A percentile compares a stretch with the other conserved stretches of the same genome.
These are phyloP conservation scores for Ophion obscuratus DNA, from an alignment of 2,888 invertebrate genomes.

Conservation along the genomic window DNA sequence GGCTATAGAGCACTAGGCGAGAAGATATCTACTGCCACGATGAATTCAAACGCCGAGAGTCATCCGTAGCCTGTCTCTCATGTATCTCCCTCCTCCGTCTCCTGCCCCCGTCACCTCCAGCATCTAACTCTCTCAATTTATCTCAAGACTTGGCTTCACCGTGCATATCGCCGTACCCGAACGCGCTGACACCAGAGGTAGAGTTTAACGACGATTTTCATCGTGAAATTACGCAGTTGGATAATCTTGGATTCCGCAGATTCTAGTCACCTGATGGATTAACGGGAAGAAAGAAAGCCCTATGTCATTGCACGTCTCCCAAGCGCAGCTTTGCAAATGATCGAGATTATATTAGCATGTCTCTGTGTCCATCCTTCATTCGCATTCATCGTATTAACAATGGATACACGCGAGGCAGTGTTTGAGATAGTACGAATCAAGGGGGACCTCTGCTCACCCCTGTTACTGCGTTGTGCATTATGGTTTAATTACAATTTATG, in stretches of 20 bases:
- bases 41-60: slow-evolving; percentile 63
- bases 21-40: slow-evolving; percentile 53
- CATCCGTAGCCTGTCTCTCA: slow-evolving; percentile 32
- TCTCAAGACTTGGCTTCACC: slow-evolving; percentile 27
- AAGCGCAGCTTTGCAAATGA: slow-evolving; percentile 12
- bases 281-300: not conserved
- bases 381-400: slow-evolving; percentile 45
- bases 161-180: slow-evolving; percentile 46
- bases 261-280: slow-evolving; percentile 5
- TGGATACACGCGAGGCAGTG: slow-evolving; percentile 56
- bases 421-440: slow-evolving; percentile 61
- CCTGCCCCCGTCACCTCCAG: slow-evolving; percentile 14
- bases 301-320: not conserved
- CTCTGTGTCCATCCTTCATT: slow-evolving; percentile 36
- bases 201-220: slow-evolving; percentile 37
- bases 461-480: slow-evolving; percentile 71
- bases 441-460: slow-evolving; percentile 43
- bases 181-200: slow-evolving; percentile 28
- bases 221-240: slow-evolving; percentile 39
- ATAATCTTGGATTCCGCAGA: slow-evolving; percentile 51
- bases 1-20: slow-evolving; percentile 57
- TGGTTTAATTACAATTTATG: slow-evolving; percentile 79
- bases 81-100: slow-evolving; percentile 13
- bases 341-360: slow-evolving; percentile 27
- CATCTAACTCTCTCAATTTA: slow-evolving; percentile 24